phyloP scores from a whole-genome alignment of 2,888 invertebrate species.

The Dascillus cervinus region DNA sequence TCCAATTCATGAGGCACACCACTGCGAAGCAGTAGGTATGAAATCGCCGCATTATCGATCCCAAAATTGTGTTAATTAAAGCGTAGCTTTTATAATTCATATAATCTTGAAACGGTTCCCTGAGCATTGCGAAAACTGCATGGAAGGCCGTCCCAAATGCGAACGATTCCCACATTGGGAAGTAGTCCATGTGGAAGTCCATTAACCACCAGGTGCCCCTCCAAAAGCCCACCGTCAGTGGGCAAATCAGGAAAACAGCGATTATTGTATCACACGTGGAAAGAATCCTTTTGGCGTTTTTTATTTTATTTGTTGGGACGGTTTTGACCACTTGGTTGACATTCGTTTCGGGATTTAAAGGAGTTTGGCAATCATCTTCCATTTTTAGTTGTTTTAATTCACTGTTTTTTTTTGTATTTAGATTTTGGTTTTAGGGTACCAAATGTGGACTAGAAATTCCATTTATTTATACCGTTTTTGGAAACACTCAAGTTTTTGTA shows the following conservation, averaged over 20 bases:
- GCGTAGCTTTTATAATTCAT: too few relatives aligned
- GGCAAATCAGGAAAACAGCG: conserved; percentile 41
- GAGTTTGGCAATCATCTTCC: too few relatives aligned
- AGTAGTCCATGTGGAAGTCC: conserved; percentile 42
- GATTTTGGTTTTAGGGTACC: too few relatives aligned
- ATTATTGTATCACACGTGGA: conserved; percentile 40
- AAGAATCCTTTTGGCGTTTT: conserved; percentile 23
- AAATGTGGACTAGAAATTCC: too few relatives aligned
- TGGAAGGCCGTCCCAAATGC: conserved; percentile 49
- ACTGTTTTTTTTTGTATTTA: too few relatives aligned
- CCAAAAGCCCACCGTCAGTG: conserved; percentile 49
- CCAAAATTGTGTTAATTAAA: conserved; percentile 21
- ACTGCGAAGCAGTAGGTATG: conserved; percentile 47
- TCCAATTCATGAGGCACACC: conserved; percentile 48
- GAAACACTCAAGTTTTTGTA: too few relatives aligned
- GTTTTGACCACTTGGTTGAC: too few relatives aligned
- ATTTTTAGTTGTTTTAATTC: too few relatives aligned
- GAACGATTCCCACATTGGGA: conserved; percentile 47
- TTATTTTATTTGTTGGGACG: too few relatives aligned
- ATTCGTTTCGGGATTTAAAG: too few relatives aligned
- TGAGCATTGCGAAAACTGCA: conserved; percentile 48
- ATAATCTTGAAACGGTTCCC: conserved; percentile 38
- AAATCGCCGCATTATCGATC: conserved; percentile 24
- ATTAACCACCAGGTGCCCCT: conserved; percentile 48
- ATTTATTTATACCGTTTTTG: too few relatives aligned